These are phyloP conservation scores for Condylura cristata DNA, from an alignment of 2,113 vertebrate genomes.

Conservation along the genomic window DNA sequence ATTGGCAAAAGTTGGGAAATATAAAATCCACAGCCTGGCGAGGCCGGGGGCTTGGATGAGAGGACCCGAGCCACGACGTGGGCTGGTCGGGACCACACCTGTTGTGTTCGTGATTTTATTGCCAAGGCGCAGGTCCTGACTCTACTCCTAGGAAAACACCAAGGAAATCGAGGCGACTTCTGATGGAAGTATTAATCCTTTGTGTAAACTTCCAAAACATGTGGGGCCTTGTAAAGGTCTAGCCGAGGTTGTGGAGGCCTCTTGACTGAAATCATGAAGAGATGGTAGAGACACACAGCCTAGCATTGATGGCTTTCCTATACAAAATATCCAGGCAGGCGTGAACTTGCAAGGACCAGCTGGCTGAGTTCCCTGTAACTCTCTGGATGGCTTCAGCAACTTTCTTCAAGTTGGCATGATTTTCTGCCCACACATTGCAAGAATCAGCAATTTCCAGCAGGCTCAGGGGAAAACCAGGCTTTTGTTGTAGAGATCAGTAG, in stretches of 20 bases:
- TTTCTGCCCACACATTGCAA: neutral
- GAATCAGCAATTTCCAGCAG: neutral
- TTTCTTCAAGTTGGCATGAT: neutral
- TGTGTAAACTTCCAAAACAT: neutral
- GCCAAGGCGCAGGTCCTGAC: neutral
- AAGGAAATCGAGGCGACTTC: neutral
- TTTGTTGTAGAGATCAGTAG: neutral
- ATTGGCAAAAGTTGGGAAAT: neutral
- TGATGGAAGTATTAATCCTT: neutral
- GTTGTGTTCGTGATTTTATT: neutral
- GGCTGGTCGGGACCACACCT: too few relatives aligned
- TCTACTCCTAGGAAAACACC: neutral
- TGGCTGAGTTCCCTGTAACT: neutral
- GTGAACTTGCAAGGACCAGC: neutral
- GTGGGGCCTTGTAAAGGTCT: neutral
- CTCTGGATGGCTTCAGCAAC: neutral
- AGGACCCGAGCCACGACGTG: too few relatives aligned
- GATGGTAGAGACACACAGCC: neutral
- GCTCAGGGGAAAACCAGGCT: neutral
- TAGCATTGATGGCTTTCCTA: neutral
- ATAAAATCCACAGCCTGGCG: neutral
- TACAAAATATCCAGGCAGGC: neutral
- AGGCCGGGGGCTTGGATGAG: neutral
- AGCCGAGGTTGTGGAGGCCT: neutral
- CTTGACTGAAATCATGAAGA: neutral